Base-by-base conservation (phyloP, 2,113 vertebrate genomes). In the Trematocara unimaculatum region DNA sequence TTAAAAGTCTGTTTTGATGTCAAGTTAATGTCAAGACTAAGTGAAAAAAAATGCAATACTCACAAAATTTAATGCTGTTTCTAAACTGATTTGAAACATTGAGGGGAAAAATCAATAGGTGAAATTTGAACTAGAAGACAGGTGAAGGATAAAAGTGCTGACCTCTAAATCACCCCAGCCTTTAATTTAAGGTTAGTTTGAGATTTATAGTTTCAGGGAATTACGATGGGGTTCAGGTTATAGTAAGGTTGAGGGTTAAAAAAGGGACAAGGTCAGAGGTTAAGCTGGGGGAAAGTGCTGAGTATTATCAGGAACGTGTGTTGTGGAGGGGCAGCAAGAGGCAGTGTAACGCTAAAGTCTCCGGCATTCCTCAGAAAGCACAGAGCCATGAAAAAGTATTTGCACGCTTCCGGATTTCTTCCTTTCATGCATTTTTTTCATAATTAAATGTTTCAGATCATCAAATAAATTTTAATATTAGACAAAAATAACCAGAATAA, bases 261-360 rank as follows among this genome's bases (percentile, higher is more conserved):
- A 72, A 83, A 49, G 84, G 92, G 91, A 29, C 86, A 33, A 81
- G 82, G 93, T 94, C 90, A 88, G 18, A 93, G 92, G 93, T 93
- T 15, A 90, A 55, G 31, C 55, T 11, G 3, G 79, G 18, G 90
- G 88, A 93, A 92, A 92, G 90, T 93, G 87, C 86, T 87, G 91
- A 89, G 84, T 89, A 42, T 87, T 81, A 89, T 79, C 86, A 89
- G 87, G 82, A 90, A 84, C 42, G 60, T 88, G 83, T 82, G 58
- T 47, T 23, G 42, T 11, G 29, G 84, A 5, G 35, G 7, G 49
- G 13, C 12, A 35, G 60, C n/a, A 17, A 60, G 20, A 51, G 29
- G 8, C 35, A 47, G n/a, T 33, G 20, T 72, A 83, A 67, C 2
- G 17, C 5, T 23, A 42, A 56, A 7, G 10, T n/a, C 5, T 49